Conservation (phyloP, 2,113 vertebrate species). For the Toxotes jaculatrix region DNA sequence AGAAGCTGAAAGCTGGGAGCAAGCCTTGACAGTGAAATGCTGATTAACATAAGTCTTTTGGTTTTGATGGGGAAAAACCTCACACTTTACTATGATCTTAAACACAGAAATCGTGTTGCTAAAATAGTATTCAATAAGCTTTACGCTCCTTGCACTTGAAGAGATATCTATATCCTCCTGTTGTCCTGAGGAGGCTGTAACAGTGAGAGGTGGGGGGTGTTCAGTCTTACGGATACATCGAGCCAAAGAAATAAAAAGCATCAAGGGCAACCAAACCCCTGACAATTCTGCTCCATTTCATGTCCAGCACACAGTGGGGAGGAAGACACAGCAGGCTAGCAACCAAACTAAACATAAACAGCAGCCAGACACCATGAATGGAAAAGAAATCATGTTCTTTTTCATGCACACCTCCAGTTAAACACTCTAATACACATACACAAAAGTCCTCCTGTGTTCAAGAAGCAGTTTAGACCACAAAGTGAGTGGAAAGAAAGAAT, state of each 20-base stretch:
- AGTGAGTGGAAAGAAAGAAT: slow-evolving; percentile 47
- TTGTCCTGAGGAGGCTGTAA: slow-evolving; percentile 1
- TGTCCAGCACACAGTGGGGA: slow-evolving; percentile 40
- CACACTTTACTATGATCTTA: background rate
- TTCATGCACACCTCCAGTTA: slow-evolving; percentile 60
- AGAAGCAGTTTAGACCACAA: slow-evolving; percentile 35
- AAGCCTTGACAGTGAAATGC: background rate
- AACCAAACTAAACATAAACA: slow-evolving; percentile 78
- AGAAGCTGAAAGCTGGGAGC: background rate
- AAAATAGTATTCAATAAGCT: background rate
- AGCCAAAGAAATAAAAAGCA: slow-evolving; percentile 51
- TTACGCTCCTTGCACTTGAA: background rate
- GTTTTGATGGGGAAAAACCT: background rate
- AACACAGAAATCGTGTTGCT: background rate
- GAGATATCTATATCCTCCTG: background rate
- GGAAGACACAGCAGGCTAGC: slow-evolving; percentile 62
- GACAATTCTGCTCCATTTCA: slow-evolving; percentile 62
- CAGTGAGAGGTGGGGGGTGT: background rate
- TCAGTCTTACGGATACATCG: background rate
- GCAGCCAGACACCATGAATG: slow-evolving; percentile 60
- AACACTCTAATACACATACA: slow-evolving; percentile 46
- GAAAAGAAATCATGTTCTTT: slow-evolving; percentile 74
- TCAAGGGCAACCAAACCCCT: slow-evolving; percentile 51
- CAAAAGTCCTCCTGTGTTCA: slow-evolving; percentile 53
- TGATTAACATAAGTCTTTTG: background rate